Conservation (phyloP, 2,113 vertebrate species). For the Amphiprion ocellaris region DNA sequence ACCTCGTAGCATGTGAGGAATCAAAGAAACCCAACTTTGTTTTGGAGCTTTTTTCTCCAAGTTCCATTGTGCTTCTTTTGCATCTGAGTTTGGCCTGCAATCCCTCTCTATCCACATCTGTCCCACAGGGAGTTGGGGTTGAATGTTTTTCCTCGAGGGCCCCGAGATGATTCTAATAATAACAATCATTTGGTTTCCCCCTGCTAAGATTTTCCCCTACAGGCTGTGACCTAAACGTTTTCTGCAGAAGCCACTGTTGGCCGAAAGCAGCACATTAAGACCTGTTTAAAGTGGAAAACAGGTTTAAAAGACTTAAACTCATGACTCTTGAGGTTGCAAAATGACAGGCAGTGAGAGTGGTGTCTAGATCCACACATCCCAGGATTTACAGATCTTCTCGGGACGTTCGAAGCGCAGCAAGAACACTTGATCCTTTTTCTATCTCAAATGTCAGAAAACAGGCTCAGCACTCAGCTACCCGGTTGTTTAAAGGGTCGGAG, state of each 20-base stretch:
- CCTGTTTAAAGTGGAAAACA: conserved; percentile 31
- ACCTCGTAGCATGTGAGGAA: background rate
- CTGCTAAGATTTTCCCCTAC: background rate
- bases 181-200: background rate
- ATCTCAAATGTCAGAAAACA: conserved; percentile 46
- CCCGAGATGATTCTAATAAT: conserved; percentile 23
- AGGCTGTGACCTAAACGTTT: conserved; percentile 10
- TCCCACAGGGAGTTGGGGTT: background rate
- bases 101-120: background rate
- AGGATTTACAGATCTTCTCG: conserved; percentile 53
- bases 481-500: conserved; percentile 5
- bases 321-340: conserved; percentile 19
- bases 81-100: no score
- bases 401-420: conserved; percentile 24
- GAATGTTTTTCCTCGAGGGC: background rate
- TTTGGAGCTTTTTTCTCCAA: background rate
- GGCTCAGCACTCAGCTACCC: background rate
- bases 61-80: background rate
- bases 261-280: conserved; percentile 13
- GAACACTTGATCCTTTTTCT: conserved; percentile 50
- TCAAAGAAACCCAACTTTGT: background rate
- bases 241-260: conserved; percentile 6
- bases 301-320: conserved; percentile 41
- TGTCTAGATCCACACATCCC: conserved; percentile 37
- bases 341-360: background rate